Evolutionary conservation across 2,888 invertebrate species (phyloP).

Genomic region (Aphrophora alni): DNA sequence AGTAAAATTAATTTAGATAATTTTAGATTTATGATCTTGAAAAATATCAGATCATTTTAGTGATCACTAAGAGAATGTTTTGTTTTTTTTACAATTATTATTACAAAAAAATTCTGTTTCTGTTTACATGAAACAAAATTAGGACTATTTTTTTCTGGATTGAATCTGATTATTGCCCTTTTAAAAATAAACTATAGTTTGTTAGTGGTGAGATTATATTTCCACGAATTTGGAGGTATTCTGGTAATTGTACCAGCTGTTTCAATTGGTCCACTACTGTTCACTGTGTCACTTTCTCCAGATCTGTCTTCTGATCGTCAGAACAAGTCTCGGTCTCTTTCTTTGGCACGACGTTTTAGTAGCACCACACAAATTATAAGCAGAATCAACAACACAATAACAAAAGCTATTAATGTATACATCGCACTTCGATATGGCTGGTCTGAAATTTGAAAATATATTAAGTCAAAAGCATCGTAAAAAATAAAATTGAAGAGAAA

Average conservation of each 20-base stretch:
- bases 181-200: constrained; percentile 41
- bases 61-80: no score
- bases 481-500: no score
- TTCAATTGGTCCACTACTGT: constrained; percentile 41
- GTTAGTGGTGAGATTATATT: constrained; percentile 46
- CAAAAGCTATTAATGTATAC: constrained; percentile 65
- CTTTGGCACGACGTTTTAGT: constrained; percentile 58
- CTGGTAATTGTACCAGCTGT: constrained; percentile 29
- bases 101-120: no score
- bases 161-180: no score
- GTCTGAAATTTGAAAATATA: constrained; percentile 40
- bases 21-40: no score
- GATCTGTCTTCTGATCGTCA: constrained; percentile 50
- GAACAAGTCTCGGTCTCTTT: constrained; percentile 54
- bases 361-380: constrained; percentile 63
- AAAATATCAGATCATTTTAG: no score
- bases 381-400: constrained; percentile 61
- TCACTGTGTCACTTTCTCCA: constrained; percentile 23
- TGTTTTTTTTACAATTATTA: no score
- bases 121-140: no score
- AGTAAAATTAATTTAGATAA: no score
- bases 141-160: no score
- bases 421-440: constrained; percentile 65
- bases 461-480: no score
- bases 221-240: constrained; percentile 45